phyloP scores from a whole-genome alignment of 2,113 vertebrate genomes.

The Orycteropus afer region DNA sequence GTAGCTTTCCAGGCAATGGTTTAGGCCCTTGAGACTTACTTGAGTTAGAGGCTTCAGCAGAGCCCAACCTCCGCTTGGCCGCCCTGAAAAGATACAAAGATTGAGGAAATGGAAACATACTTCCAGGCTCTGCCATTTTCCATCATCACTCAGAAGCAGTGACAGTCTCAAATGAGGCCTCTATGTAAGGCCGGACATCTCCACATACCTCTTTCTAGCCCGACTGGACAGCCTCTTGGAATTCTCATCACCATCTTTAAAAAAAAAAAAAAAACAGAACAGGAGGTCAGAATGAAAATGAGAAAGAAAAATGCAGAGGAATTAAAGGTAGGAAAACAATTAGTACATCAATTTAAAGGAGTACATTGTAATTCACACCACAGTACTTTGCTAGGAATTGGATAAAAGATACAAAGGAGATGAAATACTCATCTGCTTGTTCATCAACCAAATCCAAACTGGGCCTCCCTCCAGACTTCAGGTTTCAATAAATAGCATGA shows the following conservation, averaged over 20 bases:
- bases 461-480: background rate
- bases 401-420: background rate
- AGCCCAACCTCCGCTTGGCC: constrained; percentile 82
- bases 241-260: constrained; percentile 73
- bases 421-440: background rate
- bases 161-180: background rate
- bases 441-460: constrained; percentile 30
- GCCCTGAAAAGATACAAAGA: constrained; percentile 76
- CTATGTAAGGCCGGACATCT: fast-evolving
- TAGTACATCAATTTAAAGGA: background rate
- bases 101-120: background rate
- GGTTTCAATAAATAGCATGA: background rate
- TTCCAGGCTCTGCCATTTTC: background rate
- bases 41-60: background rate
- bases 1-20: constrained; percentile 2
- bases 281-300: background rate
- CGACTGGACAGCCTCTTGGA: constrained; percentile 92
- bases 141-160: background rate
- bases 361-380: background rate
- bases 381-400: background rate
- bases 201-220: constrained; percentile 90
- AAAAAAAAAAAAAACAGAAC: background rate
- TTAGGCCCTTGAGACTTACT: constrained; percentile 47
- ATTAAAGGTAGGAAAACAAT: background rate
- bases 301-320: background rate